Evolutionary conservation across 2,888 invertebrate species (phyloP).

Genomic region (Brachylomia viminalis): DNA sequence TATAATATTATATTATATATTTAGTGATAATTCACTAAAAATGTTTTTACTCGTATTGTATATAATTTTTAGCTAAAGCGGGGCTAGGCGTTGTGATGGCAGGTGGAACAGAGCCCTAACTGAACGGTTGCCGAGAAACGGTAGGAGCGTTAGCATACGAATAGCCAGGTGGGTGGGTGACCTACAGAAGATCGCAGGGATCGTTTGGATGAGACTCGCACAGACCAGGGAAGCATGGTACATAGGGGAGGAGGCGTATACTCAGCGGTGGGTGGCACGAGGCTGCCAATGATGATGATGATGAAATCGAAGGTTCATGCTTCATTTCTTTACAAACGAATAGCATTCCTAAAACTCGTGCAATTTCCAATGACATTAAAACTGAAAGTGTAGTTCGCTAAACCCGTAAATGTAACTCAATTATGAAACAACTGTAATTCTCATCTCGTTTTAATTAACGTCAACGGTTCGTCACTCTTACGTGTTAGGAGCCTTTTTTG

Average conservation of each 20-base stretch:
- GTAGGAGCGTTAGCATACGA: background rate
- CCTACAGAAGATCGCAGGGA: no score
- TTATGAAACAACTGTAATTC: constrained; percentile 23
- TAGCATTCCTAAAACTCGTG: background rate
- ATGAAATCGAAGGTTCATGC: background rate
- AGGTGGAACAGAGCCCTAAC: background rate
- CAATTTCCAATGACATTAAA: constrained; percentile 18
- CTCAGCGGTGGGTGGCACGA: background rate
- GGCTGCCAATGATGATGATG: background rate
- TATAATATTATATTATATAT: no score
- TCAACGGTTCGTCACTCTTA: constrained; percentile 41
- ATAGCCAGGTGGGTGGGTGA: background rate
- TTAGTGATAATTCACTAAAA: background rate
- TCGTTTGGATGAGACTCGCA: background rate
- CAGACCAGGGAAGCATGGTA: background rate
- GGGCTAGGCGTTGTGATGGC: background rate
- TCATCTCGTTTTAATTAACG: constrained; percentile 49
- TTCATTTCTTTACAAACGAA: background rate
- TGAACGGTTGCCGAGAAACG: background rate
- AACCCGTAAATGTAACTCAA: constrained; percentile 51
- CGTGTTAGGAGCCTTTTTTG: constrained; percentile 27
- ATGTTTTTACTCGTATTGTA: no score
- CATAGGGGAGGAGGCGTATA: background rate
- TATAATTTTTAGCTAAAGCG: no score
- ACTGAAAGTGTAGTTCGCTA: constrained; percentile 54